phyloP scores from a whole-genome alignment of 2,888 invertebrate genomes.

The Lepidochitona cinerea region DNA sequence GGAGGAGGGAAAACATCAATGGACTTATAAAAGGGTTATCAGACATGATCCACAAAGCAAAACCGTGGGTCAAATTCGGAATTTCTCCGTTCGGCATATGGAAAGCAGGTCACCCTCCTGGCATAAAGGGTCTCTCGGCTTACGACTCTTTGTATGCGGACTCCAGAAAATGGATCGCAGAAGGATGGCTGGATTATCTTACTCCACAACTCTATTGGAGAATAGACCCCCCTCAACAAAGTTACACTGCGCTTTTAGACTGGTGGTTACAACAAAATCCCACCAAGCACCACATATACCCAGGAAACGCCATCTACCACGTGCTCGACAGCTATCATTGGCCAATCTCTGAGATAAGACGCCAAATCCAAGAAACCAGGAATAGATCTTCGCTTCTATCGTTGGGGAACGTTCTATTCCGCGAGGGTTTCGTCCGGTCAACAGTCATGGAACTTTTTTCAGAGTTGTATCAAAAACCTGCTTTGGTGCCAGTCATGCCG shows the following conservation, averaged over 20 bases:
- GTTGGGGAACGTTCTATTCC: slow-evolving; percentile 58
- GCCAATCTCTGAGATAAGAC: slow-evolving; percentile 47
- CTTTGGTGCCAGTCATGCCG: slow-evolving; percentile 48
- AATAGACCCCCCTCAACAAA: slow-evolving; percentile 60
- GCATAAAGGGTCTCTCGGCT: slow-evolving; percentile 51
- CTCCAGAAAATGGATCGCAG: slow-evolving; percentile 55
- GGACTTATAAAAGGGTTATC: slow-evolving; percentile 45
- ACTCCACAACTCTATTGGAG: slow-evolving; percentile 66
- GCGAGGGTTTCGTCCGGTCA: slow-evolving; percentile 45
- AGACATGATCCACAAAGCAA: slow-evolving; percentile 37
- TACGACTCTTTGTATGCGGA: slow-evolving; percentile 58
- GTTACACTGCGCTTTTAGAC: slow-evolving; percentile 57
- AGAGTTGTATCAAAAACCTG: slow-evolving; percentile 39
- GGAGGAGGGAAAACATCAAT: slow-evolving; percentile 63
- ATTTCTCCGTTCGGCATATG: slow-evolving; percentile 67
- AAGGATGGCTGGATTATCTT: slow-evolving; percentile 63
- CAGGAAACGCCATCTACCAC: slow-evolving; percentile 51
- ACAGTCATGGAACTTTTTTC: slow-evolving; percentile 42
- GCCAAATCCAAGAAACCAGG: slow-evolving; percentile 52
- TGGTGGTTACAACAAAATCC: slow-evolving; percentile 63
- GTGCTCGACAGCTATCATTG: slow-evolving; percentile 41
- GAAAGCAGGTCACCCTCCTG: slow-evolving; percentile 54
- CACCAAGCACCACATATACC: slow-evolving; percentile 48
- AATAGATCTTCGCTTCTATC: slow-evolving; percentile 22
- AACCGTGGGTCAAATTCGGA: slow-evolving; percentile 53